Base-by-base conservation (phyloP, 2,888 invertebrate genomes). In the Callosobruchus maculatus region DNA sequence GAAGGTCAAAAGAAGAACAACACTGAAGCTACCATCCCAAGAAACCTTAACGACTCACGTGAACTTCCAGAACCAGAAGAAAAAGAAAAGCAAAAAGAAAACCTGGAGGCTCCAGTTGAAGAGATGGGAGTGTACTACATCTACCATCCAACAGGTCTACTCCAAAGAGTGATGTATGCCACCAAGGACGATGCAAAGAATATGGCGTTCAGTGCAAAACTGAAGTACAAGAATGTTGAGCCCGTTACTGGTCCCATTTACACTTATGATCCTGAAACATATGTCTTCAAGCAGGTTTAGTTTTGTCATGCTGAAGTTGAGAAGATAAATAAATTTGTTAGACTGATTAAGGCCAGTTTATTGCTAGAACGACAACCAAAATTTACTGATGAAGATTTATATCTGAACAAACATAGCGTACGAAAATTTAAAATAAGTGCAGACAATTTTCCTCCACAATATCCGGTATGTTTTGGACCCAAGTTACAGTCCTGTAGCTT, bases 141-240 rank as follows among this genome's bases (percentile, higher is more conserved):
- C 7, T 89, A 92, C 67, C 87, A 92, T 76, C 92, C 92, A 0
- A 89, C 88, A 75, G 90, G 92, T 2, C 89, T 91, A 77, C 87
- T 92, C 0, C 92, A 93, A 80, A 88, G 90, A 74, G 90, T 92
- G 20, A 89, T 89, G 78, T 92, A 91, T 85, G 87, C 89, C 75
- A 91, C 91, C 82, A 84, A 85, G 20, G 86, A 88, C 77, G 87
- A 89, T 79, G 78, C 85, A 67, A 85, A 85, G 66, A 91, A 91
- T 72, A 92, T 91, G 91, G 91, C 90, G 26, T 91, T 91, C 82
- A 90, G 90, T 22, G 91, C 92, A 20, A 89, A 90, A 78, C 88
- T 92, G 75, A 90, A 89, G 71, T 92, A 92, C 82, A 89, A 88
- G 80, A 89, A 89, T 78, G 91, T 91, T 75, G 90, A 91, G 73